Base-by-base conservation (phyloP, 2,888 invertebrate genomes). In the Ryuthela nishihirai region DNA sequence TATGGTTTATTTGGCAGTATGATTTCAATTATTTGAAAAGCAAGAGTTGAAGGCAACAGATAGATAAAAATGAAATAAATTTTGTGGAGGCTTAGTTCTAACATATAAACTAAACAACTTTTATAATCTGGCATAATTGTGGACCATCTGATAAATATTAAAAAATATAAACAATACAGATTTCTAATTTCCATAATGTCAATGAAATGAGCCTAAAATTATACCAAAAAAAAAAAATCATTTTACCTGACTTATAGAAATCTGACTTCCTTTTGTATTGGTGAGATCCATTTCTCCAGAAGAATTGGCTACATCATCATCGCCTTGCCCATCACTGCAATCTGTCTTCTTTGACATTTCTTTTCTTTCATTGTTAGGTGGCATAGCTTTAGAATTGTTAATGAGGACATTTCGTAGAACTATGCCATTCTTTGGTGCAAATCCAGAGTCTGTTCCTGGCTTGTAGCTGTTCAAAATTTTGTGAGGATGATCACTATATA, bases 221-320 rank as follows among this genome's bases (percentile, higher is more conserved):
- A 9, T 29, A 29, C 29, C n/a, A n/a, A n/a, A n/a, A n/a, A n/a
- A n/a, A 40, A 29, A 35, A 36, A 70, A 67, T 2, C 68, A 71
- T 24, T 72, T 72, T 55, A 71, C 62, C 66, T 88, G 89, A 59
- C 87, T 85, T 64, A 87, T 87, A 1, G 87, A 87, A 44, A 86
- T 84, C 70, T 87, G 86, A 38, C 88, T 88, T 45, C 73, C 74
- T 45, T 72, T 67, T 40, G 66, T 66, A 49, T 67, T 68, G 10
- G 61, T 26, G 29, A 50, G 42, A 36, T 74, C 73, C 46, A 70
- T 62, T 53, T 73, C 74, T 50, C 70, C 67, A 1, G 72, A 71
- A 0, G 72, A 83, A 25, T 87, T 84, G 41, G 58, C 66, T 7
- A 69, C 68, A 71, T 86, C 86, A 26, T 73, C 73, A 67, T 88